These are phyloP conservation scores for Clarias platycephalus DNA, from an alignment of 2,797 vertebrate genomes.

Conservation along the genomic window DNA sequence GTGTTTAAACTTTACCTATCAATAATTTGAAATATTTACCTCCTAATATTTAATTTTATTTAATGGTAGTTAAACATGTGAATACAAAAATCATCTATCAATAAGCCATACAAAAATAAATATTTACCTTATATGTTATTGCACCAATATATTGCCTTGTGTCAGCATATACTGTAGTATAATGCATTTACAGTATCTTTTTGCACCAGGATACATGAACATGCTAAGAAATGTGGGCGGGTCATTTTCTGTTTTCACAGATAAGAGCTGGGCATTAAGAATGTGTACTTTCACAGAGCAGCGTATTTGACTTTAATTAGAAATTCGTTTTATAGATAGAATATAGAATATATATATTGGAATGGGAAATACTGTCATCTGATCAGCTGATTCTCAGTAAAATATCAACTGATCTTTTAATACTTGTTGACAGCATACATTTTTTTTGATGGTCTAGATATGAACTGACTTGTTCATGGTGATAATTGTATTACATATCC, in stretches of 20 bases:
- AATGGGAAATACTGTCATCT: too few relatives aligned
- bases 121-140: constrained; percentile 23
- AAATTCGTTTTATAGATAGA: neutral
- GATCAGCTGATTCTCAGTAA: too few relatives aligned
- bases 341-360: neutral
- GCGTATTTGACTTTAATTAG: neutral
- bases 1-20: neutral
- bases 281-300: neutral
- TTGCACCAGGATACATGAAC: neutral
- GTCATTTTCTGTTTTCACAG: constrained; percentile 61
- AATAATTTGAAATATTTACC: neutral
- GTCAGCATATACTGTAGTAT: neutral
- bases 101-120: neutral
- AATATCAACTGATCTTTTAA: too few relatives aligned
- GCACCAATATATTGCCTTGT: constrained; percentile 7
- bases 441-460: too few relatives aligned
- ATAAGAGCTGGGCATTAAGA: constrained; percentile 59
- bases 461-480: too few relatives aligned
- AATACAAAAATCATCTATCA: neutral
- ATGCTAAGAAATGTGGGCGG: constrained; percentile 49
- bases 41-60: neutral
- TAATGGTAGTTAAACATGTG: neutral
- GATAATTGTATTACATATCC: too few relatives aligned
- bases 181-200: constrained; percentile 39
- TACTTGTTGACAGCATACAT: too few relatives aligned